Percentiles rank a stretch among this genome's conserved stretches.
Conservation (phyloP, 2,797 vertebrate genomes). For the Myripristis jacobus region DNA sequence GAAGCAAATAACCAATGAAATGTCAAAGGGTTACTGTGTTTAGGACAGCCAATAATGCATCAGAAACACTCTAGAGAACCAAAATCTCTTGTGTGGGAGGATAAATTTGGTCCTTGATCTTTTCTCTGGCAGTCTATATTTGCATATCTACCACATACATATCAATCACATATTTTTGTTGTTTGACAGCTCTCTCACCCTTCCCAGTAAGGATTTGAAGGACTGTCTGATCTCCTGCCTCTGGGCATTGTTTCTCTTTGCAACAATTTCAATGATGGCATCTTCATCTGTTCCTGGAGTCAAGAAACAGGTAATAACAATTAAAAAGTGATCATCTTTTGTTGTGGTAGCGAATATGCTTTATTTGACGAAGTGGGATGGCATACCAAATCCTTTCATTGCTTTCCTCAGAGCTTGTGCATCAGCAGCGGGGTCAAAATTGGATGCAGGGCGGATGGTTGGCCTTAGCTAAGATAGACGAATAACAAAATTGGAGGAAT, state of each 20-base stretch:
- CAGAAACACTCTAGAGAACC: too few species aligned
- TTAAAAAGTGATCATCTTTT: fast-evolving
- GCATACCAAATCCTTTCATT: slow-evolving; percentile 96
- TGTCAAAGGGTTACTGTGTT: not conserved
- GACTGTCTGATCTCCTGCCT: slow-evolving; percentile 92
- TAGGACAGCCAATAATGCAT: too few species aligned
- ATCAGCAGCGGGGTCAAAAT: slow-evolving; percentile 89
- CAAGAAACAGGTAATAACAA: slow-evolving; percentile 1
- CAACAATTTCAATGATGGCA: slow-evolving; percentile 91
- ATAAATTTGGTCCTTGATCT: too few species aligned
- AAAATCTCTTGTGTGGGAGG: too few species aligned
- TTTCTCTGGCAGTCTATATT: too few species aligned
- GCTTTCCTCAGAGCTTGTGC: slow-evolving; percentile 95
- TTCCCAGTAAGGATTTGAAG: slow-evolving; percentile 95
- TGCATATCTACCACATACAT: too few species aligned
- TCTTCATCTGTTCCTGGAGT: slow-evolving; percentile 92
- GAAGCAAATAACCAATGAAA: not conserved
- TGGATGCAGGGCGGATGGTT: slow-evolving; percentile 79
- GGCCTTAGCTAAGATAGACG: slow-evolving; percentile 85
- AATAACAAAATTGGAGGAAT: slow-evolving; percentile 27
- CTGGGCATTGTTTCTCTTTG: slow-evolving; percentile 90
- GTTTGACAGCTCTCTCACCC: slow-evolving; percentile 81
- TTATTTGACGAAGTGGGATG: not conserved
- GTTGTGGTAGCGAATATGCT: not conserved
- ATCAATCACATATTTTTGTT: not conserved